Evolutionary conservation across 1,140 invertebrate genomes (phyloP).

Genomic region (Calephelis nemesis): DNA sequence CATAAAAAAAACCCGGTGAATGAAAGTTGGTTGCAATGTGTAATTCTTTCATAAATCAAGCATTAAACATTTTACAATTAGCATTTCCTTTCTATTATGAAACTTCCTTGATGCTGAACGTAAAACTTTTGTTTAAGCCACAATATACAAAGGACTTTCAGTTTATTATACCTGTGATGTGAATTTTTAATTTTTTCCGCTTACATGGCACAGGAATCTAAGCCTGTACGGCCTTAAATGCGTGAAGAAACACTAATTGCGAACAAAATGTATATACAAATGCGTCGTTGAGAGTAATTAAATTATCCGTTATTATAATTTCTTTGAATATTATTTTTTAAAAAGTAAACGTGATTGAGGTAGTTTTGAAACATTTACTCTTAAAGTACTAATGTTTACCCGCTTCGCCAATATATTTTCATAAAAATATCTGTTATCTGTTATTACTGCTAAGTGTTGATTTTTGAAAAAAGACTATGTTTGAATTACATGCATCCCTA

Average conservation of each 20-base stretch:
- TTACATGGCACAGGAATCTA: slow-evolving; percentile 7
- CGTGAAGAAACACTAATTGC: background rate
- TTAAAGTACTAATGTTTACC: too few species aligned
- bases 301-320: too few species aligned
- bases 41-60: slow-evolving; percentile 20
- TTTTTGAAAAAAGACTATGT: too few species aligned
- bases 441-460: too few species aligned
- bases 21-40: slow-evolving; percentile 1
- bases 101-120: slow-evolving; percentile 6
- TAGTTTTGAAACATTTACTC: too few species aligned
- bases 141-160: slow-evolving; percentile 7
- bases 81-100: slow-evolving; percentile 2
- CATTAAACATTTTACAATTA: slow-evolving; percentile 9
- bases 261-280: background rate
- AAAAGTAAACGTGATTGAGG: too few species aligned
- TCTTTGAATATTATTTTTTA: too few species aligned
- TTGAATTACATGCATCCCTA: too few species aligned
- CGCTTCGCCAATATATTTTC: too few species aligned
- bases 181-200: slow-evolving; percentile 5
- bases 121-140: slow-evolving; percentile 14
- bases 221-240: background rate
- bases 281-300: too few species aligned
- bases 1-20: too few species aligned
- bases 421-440: too few species aligned
- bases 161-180: background rate